Base-by-base conservation (phyloP, 2,888 invertebrate genomes). In the Bombyx huttoni region DNA sequence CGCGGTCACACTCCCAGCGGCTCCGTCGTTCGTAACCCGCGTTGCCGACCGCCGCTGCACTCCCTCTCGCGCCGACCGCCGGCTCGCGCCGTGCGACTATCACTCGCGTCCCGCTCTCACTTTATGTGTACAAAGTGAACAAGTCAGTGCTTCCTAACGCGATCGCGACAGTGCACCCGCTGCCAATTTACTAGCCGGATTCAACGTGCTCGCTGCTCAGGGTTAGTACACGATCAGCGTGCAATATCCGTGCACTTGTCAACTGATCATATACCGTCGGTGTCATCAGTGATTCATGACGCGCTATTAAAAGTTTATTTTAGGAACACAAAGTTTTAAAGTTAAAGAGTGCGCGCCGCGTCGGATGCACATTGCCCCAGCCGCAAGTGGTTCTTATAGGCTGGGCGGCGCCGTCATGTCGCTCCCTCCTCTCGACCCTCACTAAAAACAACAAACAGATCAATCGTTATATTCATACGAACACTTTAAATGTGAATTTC, bases 391-490 rank as follows among this genome's bases (percentile, higher is more conserved):
- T 79, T 80, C 73, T 73, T 72, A 77, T 68, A 78, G 78, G 76
- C 73, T 73, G 77, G 71, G 73, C 74, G 86, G 85, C 83, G 82
- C 84, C 86, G 78, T 69, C 71, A 68, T 68, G 85, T 73, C 85
- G 83, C 80, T 80, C 76, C 70, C 73, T 73, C 72, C 76, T 77
- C 77, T 72, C 76, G 73, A 70, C 78, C 73, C 73, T 70, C 69
- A 74, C 78, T 80, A 75, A 78, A 81, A 83, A 86, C 83, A 86
- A 86, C 83, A 86, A 86, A 86, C 87, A 86, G 79, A 85, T 82
- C 80, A 80, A 83, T 83, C 77, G 77, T 75, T 76, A 76, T 71
- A 71, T 68, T 73, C 73, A 70, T 73, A 70, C 73, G 65, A 68
- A 73, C 65, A 68, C 71, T 70, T 68, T 64, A 68, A 70, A 76